Percentiles rank a stretch among this genome's conserved stretches.
Conservation (phyloP, 1,140 invertebrate genomes). For the Spodoptera litura region DNA sequence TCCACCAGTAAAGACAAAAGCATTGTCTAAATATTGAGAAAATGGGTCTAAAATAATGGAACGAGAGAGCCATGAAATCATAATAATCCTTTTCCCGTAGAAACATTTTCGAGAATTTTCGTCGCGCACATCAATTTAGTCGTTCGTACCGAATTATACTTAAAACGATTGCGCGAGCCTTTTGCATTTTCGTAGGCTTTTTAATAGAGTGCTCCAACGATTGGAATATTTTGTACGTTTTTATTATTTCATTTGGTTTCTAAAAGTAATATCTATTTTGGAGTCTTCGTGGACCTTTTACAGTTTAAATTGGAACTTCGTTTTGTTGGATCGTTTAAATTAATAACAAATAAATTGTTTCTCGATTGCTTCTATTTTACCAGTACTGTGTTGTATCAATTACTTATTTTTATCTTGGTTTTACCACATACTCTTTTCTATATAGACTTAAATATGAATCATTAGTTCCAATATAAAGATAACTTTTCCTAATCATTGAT, state of each 20-base stretch:
- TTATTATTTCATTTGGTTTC: neutral
- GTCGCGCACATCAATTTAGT: constrained; percentile 34
- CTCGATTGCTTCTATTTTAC: too few species aligned
- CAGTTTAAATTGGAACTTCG: too few species aligned
- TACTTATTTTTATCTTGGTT: too few species aligned
- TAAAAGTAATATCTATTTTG: neutral
- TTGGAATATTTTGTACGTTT: neutral
- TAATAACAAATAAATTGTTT: too few species aligned
- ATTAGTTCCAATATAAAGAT: too few species aligned
- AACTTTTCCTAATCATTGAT: too few species aligned
- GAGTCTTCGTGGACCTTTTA: too few species aligned
- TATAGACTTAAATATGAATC: too few species aligned
- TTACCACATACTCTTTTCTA: too few species aligned
- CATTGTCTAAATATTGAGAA: neutral
- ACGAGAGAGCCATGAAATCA: neutral
- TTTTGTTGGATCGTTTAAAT: too few species aligned
- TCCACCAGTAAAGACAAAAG: neutral
- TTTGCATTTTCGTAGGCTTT: constrained; percentile 18
- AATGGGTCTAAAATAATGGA: neutral
- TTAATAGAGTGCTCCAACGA: constrained; percentile 12
- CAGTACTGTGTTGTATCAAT: too few species aligned
- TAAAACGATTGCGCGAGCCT: constrained; percentile 20
- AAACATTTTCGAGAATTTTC: constrained; percentile 19
- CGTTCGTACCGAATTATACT: constrained; percentile 18
- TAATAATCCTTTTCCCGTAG: constrained; percentile 3